Evolutionary conservation across 1,140 invertebrate species (phyloP), one percentile per base, ranked within the genome.

Genomic region (Drosophila sp.): DNA sequence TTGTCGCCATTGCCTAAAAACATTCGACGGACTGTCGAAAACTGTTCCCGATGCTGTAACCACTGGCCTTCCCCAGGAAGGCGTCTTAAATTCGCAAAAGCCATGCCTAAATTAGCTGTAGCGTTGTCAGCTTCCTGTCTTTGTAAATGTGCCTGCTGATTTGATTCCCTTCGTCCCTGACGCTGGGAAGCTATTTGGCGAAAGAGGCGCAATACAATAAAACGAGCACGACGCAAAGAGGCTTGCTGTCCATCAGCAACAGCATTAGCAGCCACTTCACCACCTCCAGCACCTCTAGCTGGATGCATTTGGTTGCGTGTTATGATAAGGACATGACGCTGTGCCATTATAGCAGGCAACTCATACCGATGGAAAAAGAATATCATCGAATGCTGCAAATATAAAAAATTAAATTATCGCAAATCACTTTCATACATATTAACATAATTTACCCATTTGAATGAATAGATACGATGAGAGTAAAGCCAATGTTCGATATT

Each of bases 301-400:
- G 27, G 35, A n/a, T 44, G 29, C 58, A 76, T 84, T 76, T 87
- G 89, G 66, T 71, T 79, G 92, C 93, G 75, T 91, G 93, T 72
- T 93, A 94, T 69, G 35, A 95, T 93, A 67, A 96, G 92, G n/a
- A 96, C 91, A 70, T 97, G 96, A 2, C 95, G 96, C 87, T 97
- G 96, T 76, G 97, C 96, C 82, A 98, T 94, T 85, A 98, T 98
- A 68, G 96, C 95, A 2, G 99, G 99, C 80, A 99, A 92, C 93
- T 99, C 99, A 93, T 99, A 99, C 91, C 99, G 98, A 92, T 99
- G 99, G 93, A 99, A 99, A 94, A 99, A 99, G 93, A 98, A 99
- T 8, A 99, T 92, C 99, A 99, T 99, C 47, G 99, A 99, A 93
- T 99, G 99, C 98, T 99, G 94, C 33, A 96, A 95, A 70, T 17